Evolutionary conservation across 2,797 vertebrate species (phyloP).

Genomic region (Lateolabrax maculatus): DNA sequence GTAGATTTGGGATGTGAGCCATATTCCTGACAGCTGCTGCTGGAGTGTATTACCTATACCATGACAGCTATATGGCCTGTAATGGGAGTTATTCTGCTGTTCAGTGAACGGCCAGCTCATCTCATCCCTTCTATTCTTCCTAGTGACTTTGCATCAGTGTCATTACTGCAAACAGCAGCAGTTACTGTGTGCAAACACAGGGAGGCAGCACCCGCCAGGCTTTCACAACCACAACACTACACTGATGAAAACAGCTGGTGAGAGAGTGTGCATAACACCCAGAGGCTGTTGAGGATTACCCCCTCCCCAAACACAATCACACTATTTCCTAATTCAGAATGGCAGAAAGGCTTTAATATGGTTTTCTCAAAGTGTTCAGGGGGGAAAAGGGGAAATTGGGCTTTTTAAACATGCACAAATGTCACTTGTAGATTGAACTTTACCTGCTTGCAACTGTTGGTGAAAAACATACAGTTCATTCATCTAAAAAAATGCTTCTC

Average conservation of each 20-base stretch:
- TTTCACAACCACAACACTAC: conserved; percentile 48
- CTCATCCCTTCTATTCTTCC: conserved; percentile 14
- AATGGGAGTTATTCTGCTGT: conserved; percentile 17
- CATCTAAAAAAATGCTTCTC: conserved; percentile 20
- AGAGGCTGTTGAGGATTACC: conserved; percentile 63
- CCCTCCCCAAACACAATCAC: conserved; percentile 19
- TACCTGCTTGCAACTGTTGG: not conserved
- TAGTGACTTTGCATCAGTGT: conserved; percentile 29
- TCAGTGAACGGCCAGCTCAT: not conserved
- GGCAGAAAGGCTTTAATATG: conserved; percentile 26
- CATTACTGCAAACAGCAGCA: conserved; percentile 33
- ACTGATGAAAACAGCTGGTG: conserved; percentile 70
- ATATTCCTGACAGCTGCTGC: conserved; percentile 30
- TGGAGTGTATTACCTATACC: conserved; percentile 32
- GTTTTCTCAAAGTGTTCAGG: not conserved
- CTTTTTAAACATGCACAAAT: conserved; percentile 8
- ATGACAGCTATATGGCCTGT: conserved; percentile 9
- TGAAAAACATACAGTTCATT: not conserved
- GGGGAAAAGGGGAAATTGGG: not conserved
- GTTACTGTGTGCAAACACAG: conserved; percentile 68
- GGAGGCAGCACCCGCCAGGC: conserved; percentile 77
- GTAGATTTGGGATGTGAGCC: conserved; percentile 44
- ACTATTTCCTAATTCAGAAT: conserved; percentile 22
- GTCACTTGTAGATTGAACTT: conserved; percentile 3
- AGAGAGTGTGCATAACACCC: conserved; percentile 63